Base-by-base conservation (phyloP, 2,888 invertebrate genomes). In the Hemaris fuciformis region DNA sequence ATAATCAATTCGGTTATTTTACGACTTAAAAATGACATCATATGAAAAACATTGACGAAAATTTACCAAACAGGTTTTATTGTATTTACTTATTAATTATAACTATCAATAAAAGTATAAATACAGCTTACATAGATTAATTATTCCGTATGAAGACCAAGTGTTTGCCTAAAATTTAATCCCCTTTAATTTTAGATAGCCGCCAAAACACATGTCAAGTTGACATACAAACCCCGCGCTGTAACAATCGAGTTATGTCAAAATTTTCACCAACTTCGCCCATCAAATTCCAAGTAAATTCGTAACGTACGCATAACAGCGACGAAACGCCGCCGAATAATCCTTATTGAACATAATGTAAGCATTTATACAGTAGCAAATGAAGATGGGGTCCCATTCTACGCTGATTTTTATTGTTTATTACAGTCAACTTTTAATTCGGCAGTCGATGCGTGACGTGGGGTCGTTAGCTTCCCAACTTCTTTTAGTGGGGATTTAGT, bases 381-480 rank as follows among this genome's bases (percentile, higher is more conserved):
- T 53, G 27, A 56, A 62, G 59, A 62, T 59, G 20, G 27, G n/a
- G 18, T 38, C 77, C 81, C 76, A 81, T 85, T 86, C 76, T 81
- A 82, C 72, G 83, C 18, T 53, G 53, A 85, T 90, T 85, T 73
- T 90, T 90, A 91, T 89, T 88, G 91, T 90, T 89, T 90, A 91
- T 89, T 85, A 87, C 88, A 80, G 81, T 79, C 81, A 90, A 91
- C 90, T 92, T 91, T 92, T 92, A 92, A 92, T 92, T 92, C 87
- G 82, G 79, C 83, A 87, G 90, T 91, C 66, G 81, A 86, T 91
- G 91, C 92, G 91, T 91, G 92, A 83, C 85, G 71, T 71, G 69
- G 65, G 70, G 85, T 91, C 91, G 88, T 91, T 92, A 91, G 81
- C 80, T 87, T 85, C 86, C 83, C 80, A 79, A 84, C 83, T 86